Evolutionary conservation across 1,140 invertebrate genomes (phyloP).

Genomic region (Conus ventricosus): DNA sequence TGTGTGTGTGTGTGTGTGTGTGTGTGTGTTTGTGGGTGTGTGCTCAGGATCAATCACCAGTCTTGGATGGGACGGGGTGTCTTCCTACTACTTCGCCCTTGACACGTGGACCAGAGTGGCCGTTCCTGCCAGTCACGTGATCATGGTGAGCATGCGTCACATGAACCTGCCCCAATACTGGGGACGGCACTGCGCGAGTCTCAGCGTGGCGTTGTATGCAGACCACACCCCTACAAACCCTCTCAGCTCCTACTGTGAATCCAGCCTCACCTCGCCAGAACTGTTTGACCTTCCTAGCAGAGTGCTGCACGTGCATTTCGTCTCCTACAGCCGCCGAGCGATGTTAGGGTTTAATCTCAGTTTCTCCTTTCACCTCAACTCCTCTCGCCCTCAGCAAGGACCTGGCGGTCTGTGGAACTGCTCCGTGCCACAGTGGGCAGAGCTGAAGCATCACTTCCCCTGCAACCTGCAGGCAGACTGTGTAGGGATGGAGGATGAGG

Average conservation of each 20-base stretch:
- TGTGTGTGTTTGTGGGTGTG: not conserved
- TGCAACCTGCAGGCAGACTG: constrained; percentile 14
- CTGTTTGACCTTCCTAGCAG: not conserved
- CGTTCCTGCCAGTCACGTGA: not conserved
- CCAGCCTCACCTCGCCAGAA: not conserved
- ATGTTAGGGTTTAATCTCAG: not conserved
- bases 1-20: too few species aligned
- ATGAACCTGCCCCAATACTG: not conserved
- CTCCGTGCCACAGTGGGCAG: constrained; percentile 21
- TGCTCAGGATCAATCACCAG: not conserved
- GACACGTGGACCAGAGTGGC: not conserved
- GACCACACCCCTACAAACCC: not conserved
- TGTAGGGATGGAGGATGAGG: constrained; percentile 5
- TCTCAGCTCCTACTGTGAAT: not conserved
- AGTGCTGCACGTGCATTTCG: not conserved
- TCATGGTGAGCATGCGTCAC: not conserved
- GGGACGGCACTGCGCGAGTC: not conserved
- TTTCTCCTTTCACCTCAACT: constrained; percentile 1
- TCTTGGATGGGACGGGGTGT: not conserved
- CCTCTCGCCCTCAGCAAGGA: not conserved
- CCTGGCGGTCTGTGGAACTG: constrained; percentile 9
- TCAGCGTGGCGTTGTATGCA: not conserved
- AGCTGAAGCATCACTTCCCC: constrained; percentile 11
- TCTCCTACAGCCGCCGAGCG: too few species aligned
- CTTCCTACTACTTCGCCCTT: not conserved